A percentile compares a stretch with the other conserved stretches of the same genome.
These are phyloP conservation scores for Drosophila suzukii DNA, from an alignment of 1,140 invertebrate species.

Conservation along the genomic window DNA sequence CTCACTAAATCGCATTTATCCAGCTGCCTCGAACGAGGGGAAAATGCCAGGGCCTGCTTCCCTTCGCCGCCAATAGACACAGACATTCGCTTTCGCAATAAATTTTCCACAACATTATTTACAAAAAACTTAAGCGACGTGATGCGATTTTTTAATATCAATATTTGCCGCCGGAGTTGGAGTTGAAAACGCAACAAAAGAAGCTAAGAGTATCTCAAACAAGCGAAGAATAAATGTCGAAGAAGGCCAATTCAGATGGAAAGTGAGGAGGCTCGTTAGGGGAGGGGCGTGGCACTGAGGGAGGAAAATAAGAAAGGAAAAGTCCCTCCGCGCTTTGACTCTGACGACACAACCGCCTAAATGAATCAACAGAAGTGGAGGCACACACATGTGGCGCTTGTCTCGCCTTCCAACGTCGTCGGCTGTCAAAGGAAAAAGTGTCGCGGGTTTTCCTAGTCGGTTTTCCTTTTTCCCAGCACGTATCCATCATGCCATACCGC, in stretches of 20 bases:
- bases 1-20: slow-evolving; percentile 73
- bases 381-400: slow-evolving; percentile 72
- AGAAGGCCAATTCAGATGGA: slow-evolving; percentile 58
- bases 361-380: slow-evolving; percentile 52
- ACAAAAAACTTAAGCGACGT: slow-evolving; percentile 74
- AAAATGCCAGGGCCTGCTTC: slow-evolving; percentile 18
- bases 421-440: slow-evolving; percentile 65
- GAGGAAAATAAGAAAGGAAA: slow-evolving; percentile 13
- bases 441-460: slow-evolving; percentile 53
- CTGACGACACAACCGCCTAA: slow-evolving; percentile 55
- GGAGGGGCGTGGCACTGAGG: slow-evolving; percentile 51
- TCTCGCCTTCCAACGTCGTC: slow-evolving; percentile 47
- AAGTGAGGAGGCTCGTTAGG: slow-evolving; percentile 27
- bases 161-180: slow-evolving; percentile 56
- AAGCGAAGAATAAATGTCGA: slow-evolving; percentile 75
- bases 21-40: slow-evolving; percentile 38
- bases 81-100: slow-evolving; percentile 57
- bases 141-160: slow-evolving; percentile 82
- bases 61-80: slow-evolving; percentile 23
- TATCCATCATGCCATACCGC: slow-evolving; percentile 19
- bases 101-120: slow-evolving; percentile 81
- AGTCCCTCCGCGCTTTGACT: slow-evolving; percentile 47
- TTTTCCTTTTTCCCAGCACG: slow-evolving; percentile 58
- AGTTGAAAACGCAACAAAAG: slow-evolving; percentile 19
- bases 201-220: slow-evolving; percentile 58